phyloP scores from a whole-genome alignment of 2,888 invertebrate genomes.

The Mechanitis messenoides region DNA sequence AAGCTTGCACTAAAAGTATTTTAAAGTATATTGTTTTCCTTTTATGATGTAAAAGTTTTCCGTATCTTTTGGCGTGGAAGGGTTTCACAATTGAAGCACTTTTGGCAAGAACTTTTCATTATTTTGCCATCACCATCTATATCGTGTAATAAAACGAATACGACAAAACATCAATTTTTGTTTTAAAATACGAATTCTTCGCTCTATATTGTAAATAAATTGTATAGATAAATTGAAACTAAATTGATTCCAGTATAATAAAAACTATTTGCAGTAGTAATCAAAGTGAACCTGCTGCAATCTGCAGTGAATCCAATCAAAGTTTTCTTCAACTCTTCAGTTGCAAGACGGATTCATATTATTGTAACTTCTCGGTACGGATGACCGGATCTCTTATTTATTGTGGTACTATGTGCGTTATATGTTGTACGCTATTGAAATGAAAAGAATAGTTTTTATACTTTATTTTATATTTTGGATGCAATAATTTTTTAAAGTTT shows the following conservation, averaged over 20 bases:
- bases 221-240: slow-evolving; percentile 2
- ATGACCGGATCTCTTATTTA: slow-evolving; percentile 5
- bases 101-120: too few species aligned
- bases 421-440: background rate
- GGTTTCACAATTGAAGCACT: background rate
- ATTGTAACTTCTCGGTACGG: slow-evolving; percentile 17
- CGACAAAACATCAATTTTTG: too few species aligned
- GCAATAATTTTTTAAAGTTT: too few species aligned
- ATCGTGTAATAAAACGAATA: too few species aligned
- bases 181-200: background rate
- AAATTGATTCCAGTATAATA: slow-evolving; percentile 3
- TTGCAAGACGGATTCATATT: slow-evolving; percentile 28
- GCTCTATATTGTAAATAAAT: slow-evolving; percentile 1
- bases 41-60: background rate
- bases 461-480: too few species aligned
- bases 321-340: slow-evolving; percentile 25
- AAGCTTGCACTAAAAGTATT: slow-evolving; percentile 12
- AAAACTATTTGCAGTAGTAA: slow-evolving; percentile 3
- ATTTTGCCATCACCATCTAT: too few species aligned
- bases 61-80: background rate
- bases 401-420: background rate
- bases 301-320: slow-evolving; percentile 30
- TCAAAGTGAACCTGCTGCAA: background rate
- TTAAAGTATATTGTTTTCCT: slow-evolving; percentile 5
- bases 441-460: too few species aligned